Evolutionary conservation across 2,113 vertebrate species (phyloP).

Genomic region (Megaceryle maxima): DNA sequence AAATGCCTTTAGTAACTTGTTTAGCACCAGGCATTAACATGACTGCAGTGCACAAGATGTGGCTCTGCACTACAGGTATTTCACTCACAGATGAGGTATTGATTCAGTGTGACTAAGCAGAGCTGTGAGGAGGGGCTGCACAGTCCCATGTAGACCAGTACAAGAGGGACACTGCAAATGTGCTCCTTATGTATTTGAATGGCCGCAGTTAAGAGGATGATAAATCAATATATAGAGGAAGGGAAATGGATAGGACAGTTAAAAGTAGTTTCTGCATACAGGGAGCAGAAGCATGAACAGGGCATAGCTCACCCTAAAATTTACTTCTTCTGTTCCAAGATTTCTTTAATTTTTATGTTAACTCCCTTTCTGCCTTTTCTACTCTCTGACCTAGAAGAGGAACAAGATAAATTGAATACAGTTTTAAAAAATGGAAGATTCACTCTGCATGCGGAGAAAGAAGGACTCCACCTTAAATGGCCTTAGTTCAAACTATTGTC

Average conservation of each 20-base stretch:
- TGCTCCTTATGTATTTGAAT: not conserved
- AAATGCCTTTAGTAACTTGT: not conserved
- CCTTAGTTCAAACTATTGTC: not conserved
- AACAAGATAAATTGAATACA: not conserved
- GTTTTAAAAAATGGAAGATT: not conserved
- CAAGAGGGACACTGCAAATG: not conserved
- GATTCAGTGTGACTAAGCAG: not conserved
- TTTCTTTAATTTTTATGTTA: not conserved
- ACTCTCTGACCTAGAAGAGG: not conserved
- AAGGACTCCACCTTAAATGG: not conserved
- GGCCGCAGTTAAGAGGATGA: not conserved
- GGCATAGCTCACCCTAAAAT: not conserved
- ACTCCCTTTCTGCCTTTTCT: not conserved
- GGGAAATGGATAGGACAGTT: not conserved
- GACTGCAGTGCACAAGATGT: not conserved
- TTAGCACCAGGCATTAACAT: not conserved
- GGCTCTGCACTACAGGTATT: not conserved
- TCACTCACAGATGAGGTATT: not conserved
- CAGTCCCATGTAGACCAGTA: not conserved
- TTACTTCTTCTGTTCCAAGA: not conserved
- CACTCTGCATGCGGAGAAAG: not conserved
- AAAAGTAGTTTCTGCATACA: not conserved
- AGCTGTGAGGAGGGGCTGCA: not conserved
- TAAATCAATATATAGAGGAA: not conserved
- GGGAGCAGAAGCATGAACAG: not conserved